phyloP scores from a whole-genome alignment of 2,113 vertebrate genomes.

The Gobius niger region DNA sequence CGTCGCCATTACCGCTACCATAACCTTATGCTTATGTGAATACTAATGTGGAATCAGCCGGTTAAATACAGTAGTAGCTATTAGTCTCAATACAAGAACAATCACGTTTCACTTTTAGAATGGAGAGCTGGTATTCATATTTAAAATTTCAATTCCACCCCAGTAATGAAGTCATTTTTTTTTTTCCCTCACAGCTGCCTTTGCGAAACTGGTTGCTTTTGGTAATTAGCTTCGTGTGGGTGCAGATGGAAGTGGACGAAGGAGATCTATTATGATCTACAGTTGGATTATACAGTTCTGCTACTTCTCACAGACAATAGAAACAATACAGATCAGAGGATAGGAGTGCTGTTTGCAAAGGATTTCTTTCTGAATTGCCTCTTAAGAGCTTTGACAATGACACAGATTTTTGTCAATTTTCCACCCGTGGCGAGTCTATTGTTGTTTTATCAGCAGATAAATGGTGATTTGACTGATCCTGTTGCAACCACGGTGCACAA shows the following conservation, averaged over 20 bases:
- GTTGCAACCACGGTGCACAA: too few relatives aligned
- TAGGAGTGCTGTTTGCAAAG: not conserved
- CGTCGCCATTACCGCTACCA: not conserved
- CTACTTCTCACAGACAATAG: not conserved
- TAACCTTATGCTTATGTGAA: not conserved
- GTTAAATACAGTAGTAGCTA: not conserved
- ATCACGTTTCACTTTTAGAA: not conserved
- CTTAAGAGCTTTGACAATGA: not conserved
- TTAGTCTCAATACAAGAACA: not conserved
- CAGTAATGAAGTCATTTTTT: constrained; percentile 3
- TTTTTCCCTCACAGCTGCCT: not conserved
- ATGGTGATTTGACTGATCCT: too few relatives aligned
- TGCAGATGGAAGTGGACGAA: not conserved
- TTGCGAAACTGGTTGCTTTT: not conserved
- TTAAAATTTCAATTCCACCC: constrained; percentile 6
- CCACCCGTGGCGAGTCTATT: not conserved
- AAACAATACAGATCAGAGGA: not conserved
- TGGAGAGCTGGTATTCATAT: not conserved
- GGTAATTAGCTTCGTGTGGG: not conserved
- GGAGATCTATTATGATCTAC: not conserved
- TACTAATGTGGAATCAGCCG: not conserved
- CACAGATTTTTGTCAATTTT: not conserved
- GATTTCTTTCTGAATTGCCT: not conserved
- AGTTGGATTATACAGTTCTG: not conserved
- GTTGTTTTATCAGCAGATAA: too few relatives aligned